Conservation (phyloP, 2,888 invertebrate genomes). For the Pachliopta kotzebuea region DNA sequence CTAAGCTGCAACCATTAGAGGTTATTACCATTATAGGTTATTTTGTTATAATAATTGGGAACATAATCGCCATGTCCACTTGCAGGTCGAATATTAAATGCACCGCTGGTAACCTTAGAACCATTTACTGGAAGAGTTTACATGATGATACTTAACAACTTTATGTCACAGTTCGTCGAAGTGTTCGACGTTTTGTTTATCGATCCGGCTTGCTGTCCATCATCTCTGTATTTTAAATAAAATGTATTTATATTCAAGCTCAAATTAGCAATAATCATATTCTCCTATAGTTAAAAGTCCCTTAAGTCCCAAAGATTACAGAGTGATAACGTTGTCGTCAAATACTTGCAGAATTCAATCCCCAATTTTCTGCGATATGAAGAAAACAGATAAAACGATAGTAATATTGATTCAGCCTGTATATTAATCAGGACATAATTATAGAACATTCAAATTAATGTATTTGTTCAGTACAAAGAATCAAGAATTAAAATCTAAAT, state of each 20-base stretch:
- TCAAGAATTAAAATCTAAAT: neutral
- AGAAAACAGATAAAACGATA: too few relatives aligned
- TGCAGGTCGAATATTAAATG: slow-evolving; percentile 26
- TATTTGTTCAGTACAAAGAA: too few relatives aligned
- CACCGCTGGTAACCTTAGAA: neutral
- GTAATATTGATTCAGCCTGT: neutral
- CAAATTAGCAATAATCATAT: too few relatives aligned
- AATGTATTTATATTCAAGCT: too few relatives aligned
- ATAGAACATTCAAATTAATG: neutral
- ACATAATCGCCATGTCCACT: slow-evolving; percentile 28
- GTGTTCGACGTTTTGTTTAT: neutral
- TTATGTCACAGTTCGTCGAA: neutral
- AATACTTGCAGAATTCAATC: too few relatives aligned
- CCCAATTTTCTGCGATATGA: too few relatives aligned
- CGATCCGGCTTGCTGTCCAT: neutral
- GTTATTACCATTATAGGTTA: slow-evolving; percentile 36
- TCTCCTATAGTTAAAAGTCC: too few relatives aligned
- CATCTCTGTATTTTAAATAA: too few relatives aligned
- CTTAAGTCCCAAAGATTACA: too few relatives aligned
- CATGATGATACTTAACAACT: neutral
- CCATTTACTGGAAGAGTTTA: neutral
- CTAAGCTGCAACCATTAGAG: slow-evolving; percentile 3
- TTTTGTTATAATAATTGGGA: slow-evolving; percentile 40
- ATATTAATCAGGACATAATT: neutral
- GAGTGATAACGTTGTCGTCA: too few relatives aligned